Percentiles rank a stretch among this genome's conserved stretches.
These are phyloP conservation scores for Mya arenaria DNA, from an alignment of 1,140 invertebrate species.

Conservation along the genomic window DNA sequence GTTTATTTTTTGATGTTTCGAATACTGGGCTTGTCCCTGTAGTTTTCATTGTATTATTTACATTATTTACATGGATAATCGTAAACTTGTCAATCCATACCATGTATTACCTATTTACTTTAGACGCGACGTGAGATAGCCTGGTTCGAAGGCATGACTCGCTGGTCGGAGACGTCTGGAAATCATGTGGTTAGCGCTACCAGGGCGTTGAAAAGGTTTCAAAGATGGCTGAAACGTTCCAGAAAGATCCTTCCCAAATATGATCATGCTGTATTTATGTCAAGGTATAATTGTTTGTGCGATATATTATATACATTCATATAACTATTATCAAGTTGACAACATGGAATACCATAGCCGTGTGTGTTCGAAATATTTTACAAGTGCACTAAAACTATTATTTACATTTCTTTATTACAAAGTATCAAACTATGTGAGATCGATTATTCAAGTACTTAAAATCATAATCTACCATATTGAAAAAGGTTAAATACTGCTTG, in stretches of 20 bases:
- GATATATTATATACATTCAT: background rate
- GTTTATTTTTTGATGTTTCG: too few species aligned
- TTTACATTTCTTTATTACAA: background rate
- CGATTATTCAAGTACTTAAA: too few species aligned
- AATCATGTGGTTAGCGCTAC: slow-evolving; percentile 60
- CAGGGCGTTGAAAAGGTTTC: slow-evolving; percentile 60
- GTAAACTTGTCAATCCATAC: too few species aligned
- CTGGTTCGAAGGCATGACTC: slow-evolving; percentile 65
- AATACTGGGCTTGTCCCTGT: too few species aligned
- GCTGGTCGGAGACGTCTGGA: slow-evolving; percentile 45
- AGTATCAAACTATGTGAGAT: too few species aligned
- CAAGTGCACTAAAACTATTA: background rate
- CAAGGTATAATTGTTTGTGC: slow-evolving; percentile 52
- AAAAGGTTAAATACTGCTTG: too few species aligned
- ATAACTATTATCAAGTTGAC: background rate
- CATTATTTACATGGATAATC: too few species aligned
- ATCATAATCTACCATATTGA: too few species aligned
- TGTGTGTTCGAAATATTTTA: background rate
- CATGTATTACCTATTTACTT: too few species aligned
- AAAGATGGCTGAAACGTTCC: slow-evolving; percentile 55
- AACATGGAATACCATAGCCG: too few species aligned
- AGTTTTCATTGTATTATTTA: too few species aligned
- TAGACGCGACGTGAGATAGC: slow-evolving; percentile 59
- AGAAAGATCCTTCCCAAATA: slow-evolving; percentile 56
- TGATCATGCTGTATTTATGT: slow-evolving; percentile 69